Conservation (phyloP, 2,797 vertebrate species). For the Coreius guichenoti region DNA sequence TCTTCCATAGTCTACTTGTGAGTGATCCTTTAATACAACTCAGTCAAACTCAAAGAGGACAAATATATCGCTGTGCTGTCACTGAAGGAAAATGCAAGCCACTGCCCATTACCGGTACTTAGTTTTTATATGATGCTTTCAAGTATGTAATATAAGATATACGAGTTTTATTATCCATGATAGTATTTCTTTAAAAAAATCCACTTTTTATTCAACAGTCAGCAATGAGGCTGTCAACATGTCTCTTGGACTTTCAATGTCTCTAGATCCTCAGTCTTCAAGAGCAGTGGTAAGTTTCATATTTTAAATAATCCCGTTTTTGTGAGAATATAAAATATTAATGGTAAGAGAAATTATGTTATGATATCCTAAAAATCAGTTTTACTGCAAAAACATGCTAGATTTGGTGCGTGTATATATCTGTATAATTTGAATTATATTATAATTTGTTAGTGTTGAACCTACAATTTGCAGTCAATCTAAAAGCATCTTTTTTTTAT, state of each 20-base stretch:
- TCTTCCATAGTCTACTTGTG: constrained; percentile 69
- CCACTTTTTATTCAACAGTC: constrained; percentile 45
- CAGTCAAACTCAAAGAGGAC: not conserved
- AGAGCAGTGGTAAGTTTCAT: constrained; percentile 65
- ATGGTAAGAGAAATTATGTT: not conserved
- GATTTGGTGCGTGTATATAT: not conserved
- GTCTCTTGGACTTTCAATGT: constrained; percentile 77
- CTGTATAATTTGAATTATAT: not conserved
- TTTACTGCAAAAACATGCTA: not conserved
- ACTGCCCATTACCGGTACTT: constrained; percentile 52
- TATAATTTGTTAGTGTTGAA: not conserved
- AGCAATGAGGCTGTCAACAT: constrained; percentile 68
- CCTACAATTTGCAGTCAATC: not conserved
- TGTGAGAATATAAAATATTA: not conserved
- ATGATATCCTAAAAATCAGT: not conserved
- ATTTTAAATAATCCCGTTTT: not conserved
- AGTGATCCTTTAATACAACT: constrained; percentile 72
- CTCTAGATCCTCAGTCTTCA: constrained; percentile 54
- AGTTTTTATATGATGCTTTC: not conserved
- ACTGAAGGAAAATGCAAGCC: not conserved
- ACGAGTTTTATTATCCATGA: not conserved
- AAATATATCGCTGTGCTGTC: constrained; percentile 53
- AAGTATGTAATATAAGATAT: not conserved
- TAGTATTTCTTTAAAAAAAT: not conserved
- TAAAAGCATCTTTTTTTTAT: too few relatives aligned